These are phyloP conservation scores for Neoitamus cyanurus DNA, from an alignment of 2,888 invertebrate species.

Conservation along the genomic window DNA sequence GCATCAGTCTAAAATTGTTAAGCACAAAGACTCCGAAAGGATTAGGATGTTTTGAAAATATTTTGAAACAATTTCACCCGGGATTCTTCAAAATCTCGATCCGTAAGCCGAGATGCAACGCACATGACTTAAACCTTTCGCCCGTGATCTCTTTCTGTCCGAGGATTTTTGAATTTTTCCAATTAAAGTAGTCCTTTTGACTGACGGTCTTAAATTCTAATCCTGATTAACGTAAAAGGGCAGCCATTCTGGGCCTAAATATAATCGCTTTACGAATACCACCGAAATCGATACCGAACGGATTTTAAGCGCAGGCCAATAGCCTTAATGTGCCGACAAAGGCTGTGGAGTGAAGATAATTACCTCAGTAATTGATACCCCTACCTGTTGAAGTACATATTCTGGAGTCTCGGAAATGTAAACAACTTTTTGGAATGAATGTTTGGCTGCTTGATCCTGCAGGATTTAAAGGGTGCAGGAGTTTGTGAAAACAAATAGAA, in stretches of 20 bases:
- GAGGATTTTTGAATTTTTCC: not conserved
- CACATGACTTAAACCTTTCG: slow-evolving; percentile 13
- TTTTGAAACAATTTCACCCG: slow-evolving; percentile 42
- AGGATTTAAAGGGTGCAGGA: not conserved
- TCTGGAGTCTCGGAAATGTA: not conserved
- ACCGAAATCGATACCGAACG: slow-evolving; percentile 18
- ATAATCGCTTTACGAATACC: slow-evolving; percentile 17
- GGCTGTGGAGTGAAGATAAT: slow-evolving; percentile 19
- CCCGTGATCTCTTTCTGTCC: not conserved
- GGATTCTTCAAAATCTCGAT: not conserved
- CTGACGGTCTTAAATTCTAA: not conserved
- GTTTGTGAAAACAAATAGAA: not conserved
- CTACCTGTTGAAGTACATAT: not conserved
- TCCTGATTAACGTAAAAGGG: not conserved
- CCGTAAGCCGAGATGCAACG: not conserved
- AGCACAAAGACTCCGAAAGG: no score
- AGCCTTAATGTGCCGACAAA: slow-evolving; percentile 31
- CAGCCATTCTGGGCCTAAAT: not conserved
- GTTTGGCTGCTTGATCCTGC: not conserved
- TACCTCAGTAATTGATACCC: slow-evolving; percentile 36
- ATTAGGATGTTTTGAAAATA: slow-evolving; percentile 46
- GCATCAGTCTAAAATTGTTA: no score
- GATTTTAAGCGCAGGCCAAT: not conserved
- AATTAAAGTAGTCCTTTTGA: slow-evolving; percentile 29
- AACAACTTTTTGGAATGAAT: not conserved